Evolutionary conservation across 2,888 invertebrate species (phyloP), one percentile per base, ranked within the genome.

Genomic region (Apamea sordens): DNA sequence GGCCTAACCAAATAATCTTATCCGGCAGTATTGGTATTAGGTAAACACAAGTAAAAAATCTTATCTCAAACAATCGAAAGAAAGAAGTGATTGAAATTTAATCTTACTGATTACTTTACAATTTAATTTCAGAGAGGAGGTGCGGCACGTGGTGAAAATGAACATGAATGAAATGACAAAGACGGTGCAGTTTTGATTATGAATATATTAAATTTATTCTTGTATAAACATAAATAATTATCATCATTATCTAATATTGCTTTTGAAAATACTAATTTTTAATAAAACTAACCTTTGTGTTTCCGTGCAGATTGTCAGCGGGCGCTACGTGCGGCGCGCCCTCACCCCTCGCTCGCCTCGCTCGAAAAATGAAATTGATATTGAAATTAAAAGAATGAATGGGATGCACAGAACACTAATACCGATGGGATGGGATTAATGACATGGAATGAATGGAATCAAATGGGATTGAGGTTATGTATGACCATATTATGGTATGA

Each of bases 1-100:
- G 80, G 73, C 67, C 79, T 91, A 89, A 89, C 69, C 88, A 91
- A 91, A 90, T 88, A 90, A 90, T 90, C 90, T 91, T 91, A 92
- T 92, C 91, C 63, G 44, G 11, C 68, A 70, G 53, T 69, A 79
- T 69, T 77, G 21, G 68, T 76, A 21, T 18, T 77, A 59, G 50
- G 44, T 73, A 73, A 76, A 82, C 50, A 83, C 21, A 70, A 44
- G 68, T 73, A 69, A 83, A 77, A 78, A 77, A 72, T 69, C 72
- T 78, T 83, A 86, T 84, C 84, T 47, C 28, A 53, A 47, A 63
- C 32, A 77, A 73, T 86, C 64, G 28, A 41, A 71, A 47, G 47
- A 61, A 82, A 47, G 47, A 61, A 76, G 53, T 67, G 73, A 83
- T 80, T 80, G 47, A 24, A 11, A 50, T 80, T 73, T 73, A 53